phyloP scores from a whole-genome alignment of 2,113 vertebrate species.

The Corythaixoides concolor region DNA sequence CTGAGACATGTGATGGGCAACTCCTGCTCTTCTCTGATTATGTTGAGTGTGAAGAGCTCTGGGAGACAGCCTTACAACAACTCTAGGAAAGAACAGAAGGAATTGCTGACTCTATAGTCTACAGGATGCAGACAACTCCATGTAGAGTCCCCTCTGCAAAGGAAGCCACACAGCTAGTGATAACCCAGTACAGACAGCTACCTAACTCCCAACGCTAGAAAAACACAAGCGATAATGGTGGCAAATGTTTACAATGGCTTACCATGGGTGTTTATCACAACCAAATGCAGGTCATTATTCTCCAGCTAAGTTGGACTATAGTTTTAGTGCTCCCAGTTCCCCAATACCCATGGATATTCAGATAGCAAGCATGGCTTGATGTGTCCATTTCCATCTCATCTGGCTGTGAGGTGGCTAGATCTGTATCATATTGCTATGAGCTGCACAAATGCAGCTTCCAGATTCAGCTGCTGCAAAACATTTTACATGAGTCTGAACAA shows the following conservation, averaged over 20 bases:
- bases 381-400: constrained; percentile 1
- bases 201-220: background rate
- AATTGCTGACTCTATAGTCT: background rate
- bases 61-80: background rate
- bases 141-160: background rate
- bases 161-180: background rate
- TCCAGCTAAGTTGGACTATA: background rate
- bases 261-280: background rate
- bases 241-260: background rate
- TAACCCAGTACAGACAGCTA: background rate
- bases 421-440: constrained; percentile 13
- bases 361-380: background rate
- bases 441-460: constrained; percentile 33
- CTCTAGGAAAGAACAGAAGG: background rate
- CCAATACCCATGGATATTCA: background rate
- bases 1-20: background rate
- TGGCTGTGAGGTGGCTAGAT: constrained; percentile 15
- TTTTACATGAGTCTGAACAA: constrained; percentile 62
- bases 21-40: background rate
- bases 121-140: background rate
- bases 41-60: background rate
- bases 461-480: constrained; percentile 56
- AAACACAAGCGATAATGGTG: background rate
- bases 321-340: background rate
- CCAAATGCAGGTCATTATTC: background rate